A percentile compares a stretch with the other conserved stretches of the same genome.
Evolutionary conservation across 2,888 invertebrate genomes (phyloP).

Genomic region (Tuta absoluta): DNA sequence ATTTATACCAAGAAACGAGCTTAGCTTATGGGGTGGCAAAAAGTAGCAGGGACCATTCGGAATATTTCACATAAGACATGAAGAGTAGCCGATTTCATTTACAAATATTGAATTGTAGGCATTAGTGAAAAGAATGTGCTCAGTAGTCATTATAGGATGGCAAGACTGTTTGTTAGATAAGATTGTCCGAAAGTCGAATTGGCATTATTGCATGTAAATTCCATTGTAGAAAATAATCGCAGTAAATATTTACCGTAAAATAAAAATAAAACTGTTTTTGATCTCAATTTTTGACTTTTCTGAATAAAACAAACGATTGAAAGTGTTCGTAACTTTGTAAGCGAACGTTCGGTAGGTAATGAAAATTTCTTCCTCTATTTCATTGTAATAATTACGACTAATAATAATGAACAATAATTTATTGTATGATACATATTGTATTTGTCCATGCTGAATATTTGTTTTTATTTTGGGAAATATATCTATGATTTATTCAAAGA

Average conservation of each 20-base stretch:
- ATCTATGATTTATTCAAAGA: constrained; percentile 21
- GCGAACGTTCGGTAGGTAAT: constrained; percentile 6
- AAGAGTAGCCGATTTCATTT: neutral
- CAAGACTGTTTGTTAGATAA: constrained; percentile 15
- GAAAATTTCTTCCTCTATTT: neutral
- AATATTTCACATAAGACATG: too few species aligned
- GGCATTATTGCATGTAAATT: neutral
- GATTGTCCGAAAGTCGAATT: constrained; percentile 11
- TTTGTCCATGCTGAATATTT: constrained; percentile 21
- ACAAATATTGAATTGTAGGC: neutral
- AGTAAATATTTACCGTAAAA: neutral
- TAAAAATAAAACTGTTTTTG: constrained; percentile 9
- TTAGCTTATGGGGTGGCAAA: too few species aligned
- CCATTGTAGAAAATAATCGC: constrained; percentile 6
- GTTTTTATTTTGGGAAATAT: constrained; percentile 29
- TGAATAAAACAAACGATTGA: neutral
- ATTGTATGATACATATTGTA: constrained; percentile 13
- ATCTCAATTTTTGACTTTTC: constrained; percentile 6
- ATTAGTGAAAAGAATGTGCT: constrained; percentile 4
- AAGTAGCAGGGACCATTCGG: too few species aligned
- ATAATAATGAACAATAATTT: constrained; percentile 10
- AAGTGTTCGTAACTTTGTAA: constrained; percentile 18
- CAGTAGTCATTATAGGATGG: constrained; percentile 6
- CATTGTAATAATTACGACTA: constrained; percentile 4
- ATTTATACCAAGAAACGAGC: too few species aligned